These are phyloP conservation scores for Himalopsyche anomala DNA, from an alignment of 2,888 invertebrate species.

Conservation along the genomic window DNA sequence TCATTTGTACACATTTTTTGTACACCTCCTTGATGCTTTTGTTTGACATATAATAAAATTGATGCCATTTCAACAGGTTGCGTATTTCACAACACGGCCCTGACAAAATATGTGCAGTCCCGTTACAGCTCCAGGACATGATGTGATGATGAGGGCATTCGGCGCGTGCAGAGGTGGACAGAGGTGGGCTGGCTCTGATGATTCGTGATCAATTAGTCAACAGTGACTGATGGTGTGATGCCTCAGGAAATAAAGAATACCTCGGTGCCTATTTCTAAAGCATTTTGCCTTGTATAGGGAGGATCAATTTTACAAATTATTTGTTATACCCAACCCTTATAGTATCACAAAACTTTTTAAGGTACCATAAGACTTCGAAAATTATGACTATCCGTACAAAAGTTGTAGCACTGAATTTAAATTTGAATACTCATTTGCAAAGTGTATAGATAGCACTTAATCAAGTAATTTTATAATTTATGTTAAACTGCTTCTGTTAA, in stretches of 20 bases:
- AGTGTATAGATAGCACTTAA: too few relatives aligned
- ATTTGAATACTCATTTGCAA: too few relatives aligned
- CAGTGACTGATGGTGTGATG: slow-evolving; percentile 1
- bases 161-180: slow-evolving; percentile 34
- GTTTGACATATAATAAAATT: too few relatives aligned
- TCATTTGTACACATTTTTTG: too few relatives aligned
- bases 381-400: too few relatives aligned
- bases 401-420: too few relatives aligned
- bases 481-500: too few relatives aligned
- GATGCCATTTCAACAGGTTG: neutral
- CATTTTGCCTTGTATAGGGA: neutral
- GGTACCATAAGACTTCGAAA: too few relatives aligned
- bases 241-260: slow-evolving; percentile 11
- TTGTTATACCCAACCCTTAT: too few relatives aligned
- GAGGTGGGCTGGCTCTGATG: slow-evolving; percentile 24
- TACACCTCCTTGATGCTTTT: too few relatives aligned
- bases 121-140: slow-evolving; percentile 21
- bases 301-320: neutral
- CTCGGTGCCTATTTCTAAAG: neutral
- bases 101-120: slow-evolving; percentile 10
- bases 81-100: neutral
- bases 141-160: slow-evolving; percentile 14
- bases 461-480: too few relatives aligned
- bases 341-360: too few relatives aligned
- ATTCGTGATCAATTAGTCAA: slow-evolving; percentile 30